phyloP scores from a whole-genome alignment of 2,113 vertebrate species.

The Aldabrachelys gigantea region DNA sequence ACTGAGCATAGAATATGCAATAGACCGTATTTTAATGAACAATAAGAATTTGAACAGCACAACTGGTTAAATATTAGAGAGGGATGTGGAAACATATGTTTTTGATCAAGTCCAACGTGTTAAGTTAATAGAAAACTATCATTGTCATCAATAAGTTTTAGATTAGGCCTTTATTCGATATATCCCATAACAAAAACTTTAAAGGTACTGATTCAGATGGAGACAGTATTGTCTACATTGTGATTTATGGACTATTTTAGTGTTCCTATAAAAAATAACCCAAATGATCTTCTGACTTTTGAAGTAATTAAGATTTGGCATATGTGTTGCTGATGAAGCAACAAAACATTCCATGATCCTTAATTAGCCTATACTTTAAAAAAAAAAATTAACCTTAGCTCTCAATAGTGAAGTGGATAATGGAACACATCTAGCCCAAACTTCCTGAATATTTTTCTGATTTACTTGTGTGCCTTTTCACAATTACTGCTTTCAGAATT shows the following conservation, averaged over 20 bases:
- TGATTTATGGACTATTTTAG: conserved; percentile 11
- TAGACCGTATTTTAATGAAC: background rate
- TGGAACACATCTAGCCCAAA: background rate
- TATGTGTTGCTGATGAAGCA: background rate
- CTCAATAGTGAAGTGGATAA: background rate
- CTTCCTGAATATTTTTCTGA: background rate
- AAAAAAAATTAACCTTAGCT: background rate
- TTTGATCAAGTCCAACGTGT: background rate
- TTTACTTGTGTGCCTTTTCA: background rate
- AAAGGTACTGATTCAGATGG: conserved; percentile 12
- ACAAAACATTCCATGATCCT: background rate
- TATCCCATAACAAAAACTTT: background rate
- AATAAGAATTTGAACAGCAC: background rate
- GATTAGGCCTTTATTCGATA: background rate
- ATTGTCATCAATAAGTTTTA: background rate
- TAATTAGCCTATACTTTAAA: background rate
- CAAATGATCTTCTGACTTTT: background rate
- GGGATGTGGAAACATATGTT: background rate
- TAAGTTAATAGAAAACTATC: background rate
- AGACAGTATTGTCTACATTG: conserved; percentile 13
- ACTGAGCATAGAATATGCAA: background rate
- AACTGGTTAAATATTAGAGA: background rate
- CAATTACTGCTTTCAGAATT: background rate
- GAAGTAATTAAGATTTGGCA: background rate
- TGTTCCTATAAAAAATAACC: conserved; percentile 27